Conservation (phyloP, 2,888 invertebrate species). For the Tholera decimalis region DNA sequence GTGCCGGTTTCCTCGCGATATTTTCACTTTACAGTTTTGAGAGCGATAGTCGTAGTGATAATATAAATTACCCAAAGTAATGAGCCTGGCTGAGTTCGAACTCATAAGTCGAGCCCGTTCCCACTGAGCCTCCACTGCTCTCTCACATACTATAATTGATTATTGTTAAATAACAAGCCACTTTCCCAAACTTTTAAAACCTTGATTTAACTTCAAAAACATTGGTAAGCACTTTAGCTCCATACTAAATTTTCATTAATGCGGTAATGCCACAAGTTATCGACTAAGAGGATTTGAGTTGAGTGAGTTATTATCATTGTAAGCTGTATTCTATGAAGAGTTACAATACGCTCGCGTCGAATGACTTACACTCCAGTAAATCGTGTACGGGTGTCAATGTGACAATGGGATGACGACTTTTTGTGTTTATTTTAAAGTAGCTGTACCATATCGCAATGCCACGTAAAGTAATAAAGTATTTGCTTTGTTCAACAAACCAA, state of each 20-base stretch:
- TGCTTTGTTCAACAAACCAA: no score
- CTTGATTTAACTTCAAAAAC: slow-evolving; percentile 35
- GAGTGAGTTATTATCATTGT: no score
- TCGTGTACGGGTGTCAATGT: slow-evolving; percentile 6
- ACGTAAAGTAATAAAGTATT: no score
- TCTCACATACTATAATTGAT: slow-evolving; percentile 1
- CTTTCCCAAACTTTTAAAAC: slow-evolving; percentile 22
- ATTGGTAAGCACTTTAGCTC: slow-evolving; percentile 39
- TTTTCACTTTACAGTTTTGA: no score
- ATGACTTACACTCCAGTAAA: slow-evolving; percentile 24
- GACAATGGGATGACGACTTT: slow-evolving; percentile 3
- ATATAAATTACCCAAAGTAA: no score
- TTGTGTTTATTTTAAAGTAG: neutral
- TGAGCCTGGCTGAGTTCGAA: no score
- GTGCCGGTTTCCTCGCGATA: no score
- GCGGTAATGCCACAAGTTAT: slow-evolving; percentile 17
- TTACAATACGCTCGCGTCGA: slow-evolving; percentile 12
- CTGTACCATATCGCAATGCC: no score
- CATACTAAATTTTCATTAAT: slow-evolving; percentile 40
- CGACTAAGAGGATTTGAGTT: slow-evolving; percentile 38
- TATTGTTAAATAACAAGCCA: slow-evolving; percentile 8
- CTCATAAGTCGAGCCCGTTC: no score
- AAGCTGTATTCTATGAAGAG: slow-evolving; percentile 9
- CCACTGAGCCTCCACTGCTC: no score
- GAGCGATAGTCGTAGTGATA: no score